Conservation (phyloP, 2,113 vertebrate genomes). For the Dipodomys stephensi region DNA sequence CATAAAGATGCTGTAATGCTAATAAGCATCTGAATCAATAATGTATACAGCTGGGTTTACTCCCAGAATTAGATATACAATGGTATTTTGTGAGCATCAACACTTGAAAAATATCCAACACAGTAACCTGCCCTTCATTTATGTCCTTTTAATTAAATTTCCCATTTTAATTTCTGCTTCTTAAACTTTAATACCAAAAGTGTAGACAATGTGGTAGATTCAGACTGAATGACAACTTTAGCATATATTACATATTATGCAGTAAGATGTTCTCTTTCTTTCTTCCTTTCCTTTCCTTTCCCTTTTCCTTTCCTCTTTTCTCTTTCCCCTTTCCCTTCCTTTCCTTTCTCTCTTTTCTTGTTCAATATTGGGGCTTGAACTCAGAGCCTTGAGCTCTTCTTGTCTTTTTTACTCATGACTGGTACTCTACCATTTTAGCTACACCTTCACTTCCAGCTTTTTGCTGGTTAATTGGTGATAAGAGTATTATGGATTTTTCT, state of each 20-base stretch:
- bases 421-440: no score
- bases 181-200: background rate
- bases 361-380: no score
- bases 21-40: background rate
- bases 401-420: no score
- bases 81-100: background rate
- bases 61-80: background rate
- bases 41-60: background rate
- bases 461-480: no score
- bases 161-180: background rate
- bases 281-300: no score
- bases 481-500: no score
- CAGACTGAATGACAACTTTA: background rate
- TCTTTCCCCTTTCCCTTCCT: no score
- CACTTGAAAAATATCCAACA: slow-evolving; percentile 8
- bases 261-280: background rate
- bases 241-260: background rate
- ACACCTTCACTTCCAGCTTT: no score
- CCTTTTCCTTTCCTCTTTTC: no score
- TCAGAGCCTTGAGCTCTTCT: no score
- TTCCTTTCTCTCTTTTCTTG: no score
- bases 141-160: slow-evolving; percentile 15
- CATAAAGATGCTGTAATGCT: background rate
- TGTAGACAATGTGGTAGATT: background rate
- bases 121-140: background rate